These are phyloP conservation scores for Tethea ocularis DNA, from an alignment of 2,888 invertebrate genomes.

Conservation along the genomic window DNA sequence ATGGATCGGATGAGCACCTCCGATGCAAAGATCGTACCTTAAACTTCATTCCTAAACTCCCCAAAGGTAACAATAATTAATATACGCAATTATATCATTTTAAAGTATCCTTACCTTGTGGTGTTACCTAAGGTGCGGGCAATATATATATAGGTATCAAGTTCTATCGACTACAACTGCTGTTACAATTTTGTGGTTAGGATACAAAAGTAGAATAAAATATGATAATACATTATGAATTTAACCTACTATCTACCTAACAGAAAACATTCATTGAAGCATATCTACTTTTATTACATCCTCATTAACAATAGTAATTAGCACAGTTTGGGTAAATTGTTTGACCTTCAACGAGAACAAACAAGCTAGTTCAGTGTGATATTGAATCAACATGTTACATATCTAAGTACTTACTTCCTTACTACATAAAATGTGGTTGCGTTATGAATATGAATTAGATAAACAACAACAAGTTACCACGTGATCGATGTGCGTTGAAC, in stretches of 20 bases:
- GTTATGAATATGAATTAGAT: background rate
- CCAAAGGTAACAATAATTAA: no score
- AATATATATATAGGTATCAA: no score
- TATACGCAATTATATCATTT: no score
- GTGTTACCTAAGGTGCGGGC: no score
- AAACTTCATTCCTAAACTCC: conserved; percentile 89
- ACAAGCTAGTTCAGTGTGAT: conserved; percentile 27
- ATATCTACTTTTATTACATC: conserved; percentile 59
- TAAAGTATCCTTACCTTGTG: background rate
- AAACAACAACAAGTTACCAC: background rate
- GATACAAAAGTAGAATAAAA: background rate
- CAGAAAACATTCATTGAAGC: conserved; percentile 36
- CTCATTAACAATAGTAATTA: conserved; percentile 72
- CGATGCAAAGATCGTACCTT: conserved; percentile 95
- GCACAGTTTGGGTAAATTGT: conserved; percentile 54
- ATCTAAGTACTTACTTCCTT: conserved; percentile 13
- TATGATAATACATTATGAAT: conserved; percentile 18
- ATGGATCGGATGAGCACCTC: conserved; percentile 94
- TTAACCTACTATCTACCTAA: no score
- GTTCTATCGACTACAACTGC: conserved; percentile 3
- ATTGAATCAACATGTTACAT: conserved; percentile 41
- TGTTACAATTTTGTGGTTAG: background rate
- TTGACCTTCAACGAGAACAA: conserved; percentile 49
- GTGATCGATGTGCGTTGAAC: background rate
- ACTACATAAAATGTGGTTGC: background rate